phyloP scores from a whole-genome alignment of 2,888 invertebrate genomes.

The Calliphora vomitoria region DNA sequence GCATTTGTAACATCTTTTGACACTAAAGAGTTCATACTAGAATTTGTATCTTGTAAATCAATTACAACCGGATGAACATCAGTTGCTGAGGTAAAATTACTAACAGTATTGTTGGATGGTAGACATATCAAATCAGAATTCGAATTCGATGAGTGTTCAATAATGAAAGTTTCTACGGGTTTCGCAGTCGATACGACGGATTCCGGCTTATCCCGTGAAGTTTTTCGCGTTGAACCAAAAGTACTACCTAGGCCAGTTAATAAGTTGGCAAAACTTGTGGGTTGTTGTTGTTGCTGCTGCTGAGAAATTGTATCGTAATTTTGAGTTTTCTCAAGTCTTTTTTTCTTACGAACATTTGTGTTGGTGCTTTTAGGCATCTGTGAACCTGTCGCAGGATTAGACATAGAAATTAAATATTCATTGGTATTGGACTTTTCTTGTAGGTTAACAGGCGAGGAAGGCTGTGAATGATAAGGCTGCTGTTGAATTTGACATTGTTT shows the following conservation, averaged over 20 bases:
- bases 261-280: slow-evolving; percentile 79
- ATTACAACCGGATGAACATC: slow-evolving; percentile 78
- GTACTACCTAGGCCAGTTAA: slow-evolving; percentile 71
- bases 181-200: slow-evolving; percentile 27
- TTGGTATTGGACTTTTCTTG: slow-evolving; percentile 61
- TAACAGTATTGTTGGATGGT: slow-evolving; percentile 57
- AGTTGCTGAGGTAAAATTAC: slow-evolving; percentile 63
- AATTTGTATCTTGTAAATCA: slow-evolving; percentile 82
- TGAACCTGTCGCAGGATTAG: slow-evolving; percentile 69
- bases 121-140: slow-evolving; percentile 70
- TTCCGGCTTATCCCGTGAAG: slow-evolving; percentile 31
- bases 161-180: slow-evolving; percentile 70
- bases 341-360: slow-evolving; percentile 73
- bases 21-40: slow-evolving; percentile 79
- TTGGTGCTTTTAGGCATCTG: slow-evolving; percentile 73
- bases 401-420: slow-evolving; percentile 60
- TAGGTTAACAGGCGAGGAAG: slow-evolving; percentile 74
- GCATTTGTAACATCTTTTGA: slow-evolving; percentile 57
- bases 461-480: slow-evolving; percentile 72
- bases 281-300: slow-evolving; percentile 70
- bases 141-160: slow-evolving; percentile 78
- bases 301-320: background rate
- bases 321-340: slow-evolving; percentile 64
- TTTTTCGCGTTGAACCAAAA: slow-evolving; percentile 10
- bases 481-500: slow-evolving; percentile 48